phyloP scores from a whole-genome alignment of 1,140 invertebrate genomes.

The Periplaneta americana region DNA sequence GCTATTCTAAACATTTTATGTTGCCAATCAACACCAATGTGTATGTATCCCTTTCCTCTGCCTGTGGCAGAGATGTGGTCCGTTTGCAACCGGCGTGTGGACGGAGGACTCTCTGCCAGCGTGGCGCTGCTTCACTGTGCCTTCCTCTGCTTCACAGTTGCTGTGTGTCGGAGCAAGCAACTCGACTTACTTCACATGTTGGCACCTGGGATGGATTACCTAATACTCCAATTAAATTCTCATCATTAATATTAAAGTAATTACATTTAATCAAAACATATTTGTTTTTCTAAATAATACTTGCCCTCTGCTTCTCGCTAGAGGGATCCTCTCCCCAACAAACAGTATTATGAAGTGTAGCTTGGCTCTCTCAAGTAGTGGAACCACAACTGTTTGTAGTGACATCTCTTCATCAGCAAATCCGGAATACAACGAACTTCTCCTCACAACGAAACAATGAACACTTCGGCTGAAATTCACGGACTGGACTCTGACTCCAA shows the following conservation, averaged over 20 bases:
- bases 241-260: background rate
- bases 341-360: background rate
- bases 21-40: too few relatives aligned
- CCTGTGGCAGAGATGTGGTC: too few relatives aligned
- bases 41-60: too few relatives aligned
- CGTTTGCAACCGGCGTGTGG: too few relatives aligned
- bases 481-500: too few relatives aligned
- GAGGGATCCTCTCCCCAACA: background rate
- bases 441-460: background rate
- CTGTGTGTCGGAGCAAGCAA: background rate
- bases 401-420: background rate
- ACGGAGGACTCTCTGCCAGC: too few relatives aligned
- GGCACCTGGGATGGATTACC: background rate
- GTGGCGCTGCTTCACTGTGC: too few relatives aligned
- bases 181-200: background rate
- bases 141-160: constrained; percentile 1
- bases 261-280: background rate
- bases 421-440: background rate
- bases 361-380: background rate
- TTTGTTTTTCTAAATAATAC: background rate
- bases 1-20: too few relatives aligned
- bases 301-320: background rate
- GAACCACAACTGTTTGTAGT: background rate
- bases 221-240: background rate
- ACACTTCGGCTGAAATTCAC: too few relatives aligned